These are phyloP conservation scores for Chaetodon auriga DNA, from an alignment of 2,113 vertebrate genomes.

Conservation along the genomic window DNA sequence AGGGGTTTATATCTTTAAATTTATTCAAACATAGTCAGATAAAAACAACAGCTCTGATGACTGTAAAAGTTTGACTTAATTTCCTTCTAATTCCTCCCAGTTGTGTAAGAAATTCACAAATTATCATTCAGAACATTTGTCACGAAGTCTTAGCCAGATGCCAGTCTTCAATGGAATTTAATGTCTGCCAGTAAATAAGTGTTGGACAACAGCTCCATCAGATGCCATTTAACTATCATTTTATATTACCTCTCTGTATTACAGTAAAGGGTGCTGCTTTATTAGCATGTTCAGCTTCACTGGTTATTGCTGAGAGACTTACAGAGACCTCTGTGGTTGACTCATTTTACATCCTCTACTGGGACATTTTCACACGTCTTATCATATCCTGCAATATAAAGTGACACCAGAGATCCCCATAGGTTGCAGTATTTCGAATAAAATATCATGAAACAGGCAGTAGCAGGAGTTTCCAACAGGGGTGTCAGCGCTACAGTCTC, in stretches of 20 bases:
- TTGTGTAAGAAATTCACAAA: neutral
- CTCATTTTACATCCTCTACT: neutral
- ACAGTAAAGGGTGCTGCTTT: neutral
- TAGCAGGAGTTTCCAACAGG: neutral
- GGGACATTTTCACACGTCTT: neutral
- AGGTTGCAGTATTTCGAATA: no score
- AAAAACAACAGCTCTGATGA: neutral
- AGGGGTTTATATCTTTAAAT: no score
- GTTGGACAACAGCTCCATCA: neutral
- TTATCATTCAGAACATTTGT: neutral
- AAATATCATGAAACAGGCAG: neutral
- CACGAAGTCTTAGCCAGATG: neutral
- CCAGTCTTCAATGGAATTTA: neutral
- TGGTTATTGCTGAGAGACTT: neutral
- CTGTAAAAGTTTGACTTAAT: neutral
- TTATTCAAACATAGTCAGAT: no score
- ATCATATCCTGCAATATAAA: constrained; percentile 1
- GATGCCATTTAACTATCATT: neutral
- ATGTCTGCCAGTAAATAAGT: neutral
- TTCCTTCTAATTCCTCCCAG: neutral
- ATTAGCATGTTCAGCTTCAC: neutral
- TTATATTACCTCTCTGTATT: neutral
- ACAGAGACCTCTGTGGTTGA: neutral
- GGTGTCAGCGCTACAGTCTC: neutral
- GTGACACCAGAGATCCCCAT: neutral